Conservation (phyloP, 92 coral and sea anemone species). For the Pocillopora grandis region DNA sequence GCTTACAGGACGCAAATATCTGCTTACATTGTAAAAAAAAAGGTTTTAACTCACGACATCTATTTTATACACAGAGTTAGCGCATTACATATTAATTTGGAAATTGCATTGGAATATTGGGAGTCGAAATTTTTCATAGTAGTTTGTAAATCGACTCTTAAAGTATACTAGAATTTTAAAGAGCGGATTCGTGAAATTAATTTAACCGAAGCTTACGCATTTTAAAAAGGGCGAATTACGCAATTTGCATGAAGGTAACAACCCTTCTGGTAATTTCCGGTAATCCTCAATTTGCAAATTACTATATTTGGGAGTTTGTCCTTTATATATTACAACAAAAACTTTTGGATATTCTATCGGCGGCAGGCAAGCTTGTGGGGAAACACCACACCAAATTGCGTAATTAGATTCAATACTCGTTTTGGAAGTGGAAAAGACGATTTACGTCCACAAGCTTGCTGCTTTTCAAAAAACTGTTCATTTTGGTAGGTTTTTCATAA, state of each 20-base stretch:
- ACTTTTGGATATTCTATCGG: neutral
- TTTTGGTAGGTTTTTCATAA: too few species aligned
- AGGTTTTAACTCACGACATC: too few species aligned
- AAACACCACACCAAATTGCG: neutral
- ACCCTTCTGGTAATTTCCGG: neutral
- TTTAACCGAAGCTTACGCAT: neutral
- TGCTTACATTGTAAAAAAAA: constrained; percentile 7
- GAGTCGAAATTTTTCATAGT: too few species aligned
- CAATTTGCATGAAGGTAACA: neutral
- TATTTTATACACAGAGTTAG: neutral
- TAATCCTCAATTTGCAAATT: neutral
- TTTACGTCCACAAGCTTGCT: too few species aligned
- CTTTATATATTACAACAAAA: neutral
- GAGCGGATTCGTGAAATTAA: neutral
- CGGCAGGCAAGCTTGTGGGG: neutral
- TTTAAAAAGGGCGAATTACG: neutral
- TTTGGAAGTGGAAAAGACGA: neutral
- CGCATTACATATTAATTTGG: too few species aligned
- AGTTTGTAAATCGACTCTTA: too few species aligned
- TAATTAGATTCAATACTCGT: neutral
- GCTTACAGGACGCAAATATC: constrained; percentile 21
- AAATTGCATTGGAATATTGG: too few species aligned
- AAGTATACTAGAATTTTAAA: too few species aligned
- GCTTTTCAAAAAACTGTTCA: too few species aligned
- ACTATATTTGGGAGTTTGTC: neutral